Base-by-base conservation (phyloP, 1,140 invertebrate genomes). In the Drosophila repletoides region DNA sequence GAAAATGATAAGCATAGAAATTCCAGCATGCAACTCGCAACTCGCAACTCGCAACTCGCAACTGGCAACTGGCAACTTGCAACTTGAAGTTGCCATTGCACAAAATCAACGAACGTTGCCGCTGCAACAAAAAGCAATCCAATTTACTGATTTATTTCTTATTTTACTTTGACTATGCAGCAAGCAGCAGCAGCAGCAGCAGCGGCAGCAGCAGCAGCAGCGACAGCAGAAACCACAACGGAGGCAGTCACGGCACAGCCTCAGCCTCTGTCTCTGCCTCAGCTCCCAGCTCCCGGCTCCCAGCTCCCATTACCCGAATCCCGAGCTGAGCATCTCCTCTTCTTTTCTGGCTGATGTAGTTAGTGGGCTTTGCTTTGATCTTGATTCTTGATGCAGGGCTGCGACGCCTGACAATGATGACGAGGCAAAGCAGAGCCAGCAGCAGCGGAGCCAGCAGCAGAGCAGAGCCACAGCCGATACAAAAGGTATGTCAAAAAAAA, bases 141-240 rank as follows among this genome's bases (percentile, higher is more conserved):
- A 86, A 86, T 86, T 86, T 86, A 86, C 80, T 86, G 80, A 86
- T 86, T 86, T 86, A 86, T 86, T 86, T 86, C 80, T 86, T 86
- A 86, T 86, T 86, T 86, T 86, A 86, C 80, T 84, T 84, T 86
- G 75, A 80, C 80, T 86, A 79, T 79, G 67, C 79, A 84, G 63
- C 76, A 66, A 22, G 36, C 10, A 55, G 14, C 36, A 67, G 21
- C 24, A 41, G 4, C 34, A 51, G 22, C 52, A 36, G 2, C 51
- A 43, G 12, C 28, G 48, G 36, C 38, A 49, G 14, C 52, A 34
- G 21, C 46, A 40, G 7, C 26, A 61, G 24, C 67, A 51, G 48
- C 55, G 55, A 31, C 69, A 52, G 40, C 43, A 52, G 45, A 19
- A 80, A 83, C 77, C 69, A 77, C 79, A 83, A 84, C 79, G 55